Evolutionary conservation across 2,888 invertebrate species (phyloP).

Genomic region (Sinotaia quadrata): DNA sequence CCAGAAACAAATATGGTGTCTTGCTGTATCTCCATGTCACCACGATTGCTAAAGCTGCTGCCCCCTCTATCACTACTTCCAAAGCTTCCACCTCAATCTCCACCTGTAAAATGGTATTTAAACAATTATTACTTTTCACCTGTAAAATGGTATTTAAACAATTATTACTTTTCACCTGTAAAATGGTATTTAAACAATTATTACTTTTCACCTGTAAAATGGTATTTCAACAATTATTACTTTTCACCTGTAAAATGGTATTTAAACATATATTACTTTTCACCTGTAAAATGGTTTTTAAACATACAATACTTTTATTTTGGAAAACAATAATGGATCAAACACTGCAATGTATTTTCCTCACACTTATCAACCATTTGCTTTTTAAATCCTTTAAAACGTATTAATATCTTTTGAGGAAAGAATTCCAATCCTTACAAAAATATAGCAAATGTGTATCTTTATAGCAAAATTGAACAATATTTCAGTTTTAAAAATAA

Average conservation of each 20-base stretch:
- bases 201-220: not conserved
- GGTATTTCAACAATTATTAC: too few relatives aligned
- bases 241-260: too few relatives aligned
- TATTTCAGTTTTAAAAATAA: too few relatives aligned
- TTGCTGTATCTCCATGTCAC: slow-evolving; percentile 72
- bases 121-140: not conserved
- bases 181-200: not conserved
- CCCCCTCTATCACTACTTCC: slow-evolving; percentile 52
- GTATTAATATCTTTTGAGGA: too few relatives aligned
- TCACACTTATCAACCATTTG: too few relatives aligned
- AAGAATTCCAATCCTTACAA: too few relatives aligned
- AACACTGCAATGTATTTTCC: not conserved
- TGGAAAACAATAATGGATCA: not conserved
- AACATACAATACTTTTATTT: too few relatives aligned
- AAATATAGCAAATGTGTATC: too few relatives aligned
- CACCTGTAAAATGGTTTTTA: too few relatives aligned
- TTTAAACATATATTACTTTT: too few relatives aligned
- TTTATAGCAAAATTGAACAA: too few relatives aligned
- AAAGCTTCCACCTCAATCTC: slow-evolving; percentile 54
- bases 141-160: not conserved
- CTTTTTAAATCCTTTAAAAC: too few relatives aligned
- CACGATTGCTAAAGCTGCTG: slow-evolving; percentile 40
- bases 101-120: slow-evolving; percentile 33
- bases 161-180: not conserved
- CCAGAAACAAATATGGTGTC: slow-evolving; percentile 97